phyloP scores from a whole-genome alignment of 2,888 invertebrate genomes.

The Clusia tigrina region DNA sequence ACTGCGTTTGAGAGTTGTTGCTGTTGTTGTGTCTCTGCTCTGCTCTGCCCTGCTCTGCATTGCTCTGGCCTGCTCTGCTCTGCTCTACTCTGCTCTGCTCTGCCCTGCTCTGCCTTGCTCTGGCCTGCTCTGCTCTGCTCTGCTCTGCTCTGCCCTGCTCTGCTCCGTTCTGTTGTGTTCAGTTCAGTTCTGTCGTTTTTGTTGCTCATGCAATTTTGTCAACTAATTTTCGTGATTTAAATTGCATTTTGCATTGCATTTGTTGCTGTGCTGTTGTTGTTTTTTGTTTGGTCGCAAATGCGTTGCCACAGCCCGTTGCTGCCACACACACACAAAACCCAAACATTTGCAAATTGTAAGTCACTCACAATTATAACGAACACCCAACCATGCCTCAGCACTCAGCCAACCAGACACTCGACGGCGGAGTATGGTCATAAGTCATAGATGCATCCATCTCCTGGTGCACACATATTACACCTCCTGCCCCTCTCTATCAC shows the following conservation, averaged over 20 bases:
- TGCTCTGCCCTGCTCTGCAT: no score
- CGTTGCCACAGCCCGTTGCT: neutral
- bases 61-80: no score
- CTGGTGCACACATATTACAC: no score
- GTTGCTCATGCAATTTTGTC: constrained; percentile 49
- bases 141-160: neutral
- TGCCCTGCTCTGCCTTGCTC: neutral
- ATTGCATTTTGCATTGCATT: constrained; percentile 41
- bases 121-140: constrained; percentile 23
- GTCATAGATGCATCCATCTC: no score
- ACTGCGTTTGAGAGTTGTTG: no score
- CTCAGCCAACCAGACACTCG: neutral
- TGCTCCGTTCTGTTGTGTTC: constrained; percentile 32
- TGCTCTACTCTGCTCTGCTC: no score
- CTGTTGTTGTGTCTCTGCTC: constrained; percentile 18
- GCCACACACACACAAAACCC: neutral
- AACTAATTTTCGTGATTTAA: constrained; percentile 55
- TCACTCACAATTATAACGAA: neutral
- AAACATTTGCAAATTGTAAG: neutral
- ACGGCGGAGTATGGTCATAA: no score
- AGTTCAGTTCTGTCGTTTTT: constrained; percentile 41
- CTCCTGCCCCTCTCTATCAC: no score
- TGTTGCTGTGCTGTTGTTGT: constrained; percentile 27
- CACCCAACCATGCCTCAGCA: neutral
- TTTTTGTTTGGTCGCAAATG: neutral